These are phyloP conservation scores for Eupleurogrammus muticus DNA, from an alignment of 2,797 vertebrate species.

Conservation along the genomic window DNA sequence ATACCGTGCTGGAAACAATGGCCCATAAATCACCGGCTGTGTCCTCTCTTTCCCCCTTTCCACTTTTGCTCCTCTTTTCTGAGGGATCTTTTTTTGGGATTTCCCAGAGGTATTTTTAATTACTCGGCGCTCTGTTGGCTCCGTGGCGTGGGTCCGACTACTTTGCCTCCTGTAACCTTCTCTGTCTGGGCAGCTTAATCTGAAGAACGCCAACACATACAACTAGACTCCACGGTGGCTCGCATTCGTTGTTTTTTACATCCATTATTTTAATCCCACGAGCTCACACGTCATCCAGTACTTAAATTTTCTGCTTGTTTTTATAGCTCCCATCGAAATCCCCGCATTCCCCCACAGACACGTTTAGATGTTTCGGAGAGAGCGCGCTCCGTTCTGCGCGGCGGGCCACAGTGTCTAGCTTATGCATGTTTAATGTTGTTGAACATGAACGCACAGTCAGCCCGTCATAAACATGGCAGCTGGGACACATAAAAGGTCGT, in stretches of 20 bases:
- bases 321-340: conserved; percentile 52
- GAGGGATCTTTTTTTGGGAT: conserved; percentile 62
- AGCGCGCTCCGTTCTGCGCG: conserved; percentile 60
- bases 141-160: conserved; percentile 55
- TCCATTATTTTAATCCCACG: conserved; percentile 47
- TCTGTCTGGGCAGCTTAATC: conserved; percentile 66
- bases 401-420: conserved; percentile 70
- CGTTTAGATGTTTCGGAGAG: conserved; percentile 58
- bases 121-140: conserved; percentile 56
- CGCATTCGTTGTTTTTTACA: conserved; percentile 56
- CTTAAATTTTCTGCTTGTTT: conserved; percentile 61
- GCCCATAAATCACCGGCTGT: conserved; percentile 78
- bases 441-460: conserved; percentile 84
- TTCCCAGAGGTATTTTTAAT: conserved; percentile 74
- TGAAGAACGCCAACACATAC: conserved; percentile 35
- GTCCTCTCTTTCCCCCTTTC: conserved; percentile 57
- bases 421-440: conserved; percentile 85
- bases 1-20: conserved; percentile 78
- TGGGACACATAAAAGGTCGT: conserved; percentile 83
- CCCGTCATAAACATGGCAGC: conserved; percentile 82
- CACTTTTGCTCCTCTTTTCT: conserved; percentile 42
- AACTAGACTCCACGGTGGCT: conserved; percentile 61
- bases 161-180: conserved; percentile 58
- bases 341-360: conserved; percentile 43
- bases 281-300: conserved; percentile 40